Conservation (phyloP, 2,113 vertebrate genomes). For the Taxidea taxus region DNA sequence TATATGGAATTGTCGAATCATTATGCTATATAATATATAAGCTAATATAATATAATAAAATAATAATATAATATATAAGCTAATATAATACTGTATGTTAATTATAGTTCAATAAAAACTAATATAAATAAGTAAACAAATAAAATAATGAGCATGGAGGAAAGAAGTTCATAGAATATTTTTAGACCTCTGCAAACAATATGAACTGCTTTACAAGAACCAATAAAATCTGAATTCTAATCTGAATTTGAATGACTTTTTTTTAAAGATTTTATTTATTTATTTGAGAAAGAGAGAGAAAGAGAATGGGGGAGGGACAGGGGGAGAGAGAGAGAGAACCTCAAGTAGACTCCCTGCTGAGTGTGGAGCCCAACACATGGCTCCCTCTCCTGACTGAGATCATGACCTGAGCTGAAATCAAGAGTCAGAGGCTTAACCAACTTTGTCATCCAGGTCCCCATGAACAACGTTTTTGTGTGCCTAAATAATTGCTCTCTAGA, state of each 20-base stretch:
- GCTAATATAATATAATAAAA: not conserved
- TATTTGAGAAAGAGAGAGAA: not conserved
- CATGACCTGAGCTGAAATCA: not conserved
- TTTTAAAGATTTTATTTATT: not conserved
- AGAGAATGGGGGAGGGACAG: accelerated
- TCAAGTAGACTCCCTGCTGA: not conserved
- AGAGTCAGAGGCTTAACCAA: not conserved
- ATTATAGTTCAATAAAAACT: not conserved
- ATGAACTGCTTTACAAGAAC: not conserved
- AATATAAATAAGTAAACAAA: not conserved
- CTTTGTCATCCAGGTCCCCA: not conserved
- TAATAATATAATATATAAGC: no score
- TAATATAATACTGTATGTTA: not conserved
- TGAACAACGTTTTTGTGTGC: not conserved
- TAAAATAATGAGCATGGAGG: not conserved
- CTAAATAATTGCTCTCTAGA: not conserved
- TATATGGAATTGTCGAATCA: not conserved
- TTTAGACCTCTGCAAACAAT: slow-evolving; percentile 24
- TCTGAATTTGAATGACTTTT: not conserved
- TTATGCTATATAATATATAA: not conserved
- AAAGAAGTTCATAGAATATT: not conserved
- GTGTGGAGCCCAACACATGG: not conserved
- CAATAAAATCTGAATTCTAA: slow-evolving; percentile 25
- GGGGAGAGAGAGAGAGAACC: not conserved
- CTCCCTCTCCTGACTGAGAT: not conserved